These are phyloP conservation scores for Phasianus colchicus DNA, from an alignment of 2,113 vertebrate genomes.

Conservation along the genomic window DNA sequence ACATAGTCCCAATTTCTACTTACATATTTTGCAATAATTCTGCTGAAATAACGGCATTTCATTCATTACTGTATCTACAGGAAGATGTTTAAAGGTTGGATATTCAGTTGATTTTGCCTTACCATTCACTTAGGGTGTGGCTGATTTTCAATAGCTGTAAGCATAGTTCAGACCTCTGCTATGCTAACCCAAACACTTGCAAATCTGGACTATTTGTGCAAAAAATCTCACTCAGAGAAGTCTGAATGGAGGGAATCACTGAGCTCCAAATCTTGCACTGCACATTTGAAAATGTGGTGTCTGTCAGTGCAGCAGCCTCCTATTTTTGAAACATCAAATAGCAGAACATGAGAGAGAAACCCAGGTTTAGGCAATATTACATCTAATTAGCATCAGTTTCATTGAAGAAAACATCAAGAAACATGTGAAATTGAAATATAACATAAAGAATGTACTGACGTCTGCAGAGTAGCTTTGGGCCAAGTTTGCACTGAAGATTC, in stretches of 20 bases:
- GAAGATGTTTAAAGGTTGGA: background rate
- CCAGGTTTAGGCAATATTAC: background rate
- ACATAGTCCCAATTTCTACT: background rate
- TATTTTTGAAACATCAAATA: background rate
- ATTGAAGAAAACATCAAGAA: background rate
- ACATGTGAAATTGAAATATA: background rate
- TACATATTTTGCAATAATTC: background rate
- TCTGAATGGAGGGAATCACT: background rate
- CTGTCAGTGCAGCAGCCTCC: background rate
- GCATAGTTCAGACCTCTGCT: background rate
- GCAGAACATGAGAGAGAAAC: background rate
- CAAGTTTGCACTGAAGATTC: background rate
- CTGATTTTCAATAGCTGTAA: background rate
- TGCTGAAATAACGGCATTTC: rapidly evolving
- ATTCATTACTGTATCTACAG: background rate
- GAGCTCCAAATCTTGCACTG: background rate
- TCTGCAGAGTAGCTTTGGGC: background rate
- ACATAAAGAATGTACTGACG: background rate
- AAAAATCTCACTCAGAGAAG: background rate
- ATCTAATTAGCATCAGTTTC: background rate
- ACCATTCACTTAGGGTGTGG: background rate
- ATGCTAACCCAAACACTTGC: background rate
- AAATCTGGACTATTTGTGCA: background rate
- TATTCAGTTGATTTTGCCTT: background rate
- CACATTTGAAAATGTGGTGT: background rate